Percentiles rank a stretch among this genome's conserved stretches.
Conservation (phyloP, 2,797 vertebrate species). For the Sardinella longiceps region DNA sequence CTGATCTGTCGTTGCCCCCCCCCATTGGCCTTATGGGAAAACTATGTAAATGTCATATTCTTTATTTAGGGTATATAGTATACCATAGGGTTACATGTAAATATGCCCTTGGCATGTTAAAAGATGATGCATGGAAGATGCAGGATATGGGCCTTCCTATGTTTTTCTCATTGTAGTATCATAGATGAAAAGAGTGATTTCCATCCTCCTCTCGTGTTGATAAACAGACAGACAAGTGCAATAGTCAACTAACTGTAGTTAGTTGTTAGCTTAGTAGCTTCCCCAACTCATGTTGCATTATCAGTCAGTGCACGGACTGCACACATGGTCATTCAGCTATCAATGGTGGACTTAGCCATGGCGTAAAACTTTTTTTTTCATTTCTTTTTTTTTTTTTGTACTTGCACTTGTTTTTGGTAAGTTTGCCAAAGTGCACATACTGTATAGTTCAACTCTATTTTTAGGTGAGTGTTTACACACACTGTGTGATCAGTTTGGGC, state of each 20-base stretch:
- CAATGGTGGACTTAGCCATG: not conserved
- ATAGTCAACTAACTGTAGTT: no score
- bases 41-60: not conserved
- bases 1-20: no score
- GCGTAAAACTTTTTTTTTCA: not conserved
- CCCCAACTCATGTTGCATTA: not conserved
- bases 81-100: not conserved
- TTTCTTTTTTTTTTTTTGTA: not conserved
- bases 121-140: not conserved
- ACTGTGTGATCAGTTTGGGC: not conserved
- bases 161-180: no score
- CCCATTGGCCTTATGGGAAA: not conserved
- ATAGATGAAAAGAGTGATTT: no score
- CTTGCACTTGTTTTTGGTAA: not conserved
- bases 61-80: not conserved
- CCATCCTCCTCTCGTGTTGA: not conserved
- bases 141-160: no score
- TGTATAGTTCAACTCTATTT: not conserved
- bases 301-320: conserved; percentile 7
- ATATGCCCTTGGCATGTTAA: not conserved
- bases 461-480: not conserved
- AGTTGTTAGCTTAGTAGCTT: not conserved
- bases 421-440: not conserved
- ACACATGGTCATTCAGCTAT: not conserved
- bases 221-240: not conserved